Evolutionary conservation across 2,797 vertebrate genomes (phyloP).

Genomic region (Phataginus tetradactyla): DNA sequence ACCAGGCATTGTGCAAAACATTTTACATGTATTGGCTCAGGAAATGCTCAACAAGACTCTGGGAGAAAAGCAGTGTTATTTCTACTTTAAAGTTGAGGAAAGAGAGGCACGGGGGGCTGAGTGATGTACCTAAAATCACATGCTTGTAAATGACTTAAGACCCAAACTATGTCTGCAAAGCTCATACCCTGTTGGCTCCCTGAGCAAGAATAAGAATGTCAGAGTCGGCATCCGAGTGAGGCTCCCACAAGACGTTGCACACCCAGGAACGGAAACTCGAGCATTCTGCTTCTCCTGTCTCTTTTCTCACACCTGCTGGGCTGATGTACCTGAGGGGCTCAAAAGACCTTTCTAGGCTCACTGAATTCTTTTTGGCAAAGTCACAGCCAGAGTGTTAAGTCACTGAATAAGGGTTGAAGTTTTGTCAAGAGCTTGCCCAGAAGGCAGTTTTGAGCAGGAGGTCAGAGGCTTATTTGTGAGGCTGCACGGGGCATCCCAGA

Average conservation of each 20-base stretch:
- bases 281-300: rapidly evolving
- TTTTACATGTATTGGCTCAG: background rate
- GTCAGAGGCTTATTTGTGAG: background rate
- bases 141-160: background rate
- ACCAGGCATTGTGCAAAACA: background rate
- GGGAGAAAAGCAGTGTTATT: background rate
- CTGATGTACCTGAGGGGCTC: background rate
- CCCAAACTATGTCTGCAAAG: background rate
- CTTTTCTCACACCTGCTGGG: background rate
- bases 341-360: rapidly evolving
- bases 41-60: background rate
- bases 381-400: background rate
- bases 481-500: background rate
- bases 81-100: background rate
- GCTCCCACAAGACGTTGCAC: rapidly evolving
- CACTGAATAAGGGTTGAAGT: background rate
- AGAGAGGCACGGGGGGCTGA: background rate
- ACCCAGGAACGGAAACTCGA: rapidly evolving
- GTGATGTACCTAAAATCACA: rapidly evolving
- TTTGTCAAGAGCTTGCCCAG: background rate
- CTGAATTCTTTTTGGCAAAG: background rate
- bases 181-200: background rate
- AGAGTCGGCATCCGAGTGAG: rapidly evolving
- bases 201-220: rapidly evolving
- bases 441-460: background rate